Percentiles rank a stretch among this genome's conserved stretches.
These are phyloP conservation scores for Melikaiella ostensackeni DNA, from an alignment of 2,888 invertebrate species.

Conservation along the genomic window DNA sequence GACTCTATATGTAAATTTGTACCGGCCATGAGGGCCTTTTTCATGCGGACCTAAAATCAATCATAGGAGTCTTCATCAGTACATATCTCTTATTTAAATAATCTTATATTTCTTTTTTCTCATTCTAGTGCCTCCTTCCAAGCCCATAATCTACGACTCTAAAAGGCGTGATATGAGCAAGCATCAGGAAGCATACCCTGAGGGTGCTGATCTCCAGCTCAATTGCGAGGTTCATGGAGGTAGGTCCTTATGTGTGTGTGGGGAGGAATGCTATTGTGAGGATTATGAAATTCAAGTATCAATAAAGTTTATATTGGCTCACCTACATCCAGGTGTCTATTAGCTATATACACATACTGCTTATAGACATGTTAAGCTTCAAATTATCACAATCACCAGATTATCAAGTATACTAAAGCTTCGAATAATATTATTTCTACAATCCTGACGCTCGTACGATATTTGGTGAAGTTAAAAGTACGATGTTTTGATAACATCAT, in stretches of 20 bases:
- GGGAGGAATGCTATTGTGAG: background rate
- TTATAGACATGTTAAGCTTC: too few species aligned
- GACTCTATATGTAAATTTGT: too few species aligned
- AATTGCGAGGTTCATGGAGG: slow-evolving; percentile 93
- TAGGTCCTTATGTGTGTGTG: slow-evolving; percentile 71
- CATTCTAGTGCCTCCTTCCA: slow-evolving; percentile 88
- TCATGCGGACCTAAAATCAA: too few species aligned
- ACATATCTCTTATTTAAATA: background rate
- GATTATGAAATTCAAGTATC: background rate
- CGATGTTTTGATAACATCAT: too few species aligned
- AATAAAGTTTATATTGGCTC: background rate
- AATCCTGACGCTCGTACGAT: too few species aligned
- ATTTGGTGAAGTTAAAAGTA: too few species aligned
- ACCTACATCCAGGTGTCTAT: background rate
- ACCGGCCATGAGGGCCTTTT: too few species aligned
- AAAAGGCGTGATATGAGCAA: slow-evolving; percentile 89
- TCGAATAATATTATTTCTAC: too few species aligned
- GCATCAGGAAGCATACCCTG: slow-evolving; percentile 90
- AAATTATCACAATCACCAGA: too few species aligned
- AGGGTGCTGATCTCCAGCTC: slow-evolving; percentile 89
- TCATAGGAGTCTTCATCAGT: too few species aligned
- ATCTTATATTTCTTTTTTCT: slow-evolving; percentile 62
- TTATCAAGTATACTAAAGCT: too few species aligned
- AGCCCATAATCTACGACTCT: slow-evolving; percentile 91
- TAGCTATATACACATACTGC: background rate